These are phyloP conservation scores for Melanerpes formicivorus DNA, from an alignment of 2,113 vertebrate species.

Conservation along the genomic window DNA sequence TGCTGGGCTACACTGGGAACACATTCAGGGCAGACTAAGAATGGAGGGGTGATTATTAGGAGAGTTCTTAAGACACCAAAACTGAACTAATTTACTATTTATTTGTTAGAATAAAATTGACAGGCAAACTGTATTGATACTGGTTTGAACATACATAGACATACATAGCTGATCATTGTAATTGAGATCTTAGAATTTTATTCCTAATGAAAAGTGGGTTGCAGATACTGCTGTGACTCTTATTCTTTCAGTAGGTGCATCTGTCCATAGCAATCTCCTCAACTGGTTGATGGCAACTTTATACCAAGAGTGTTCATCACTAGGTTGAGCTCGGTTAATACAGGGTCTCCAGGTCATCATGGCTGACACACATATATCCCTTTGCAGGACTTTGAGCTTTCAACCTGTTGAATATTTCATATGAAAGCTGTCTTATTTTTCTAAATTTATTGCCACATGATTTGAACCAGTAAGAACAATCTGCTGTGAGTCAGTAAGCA, in stretches of 20 bases:
- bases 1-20: background rate
- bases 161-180: background rate
- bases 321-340: background rate
- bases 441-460: background rate
- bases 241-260: background rate
- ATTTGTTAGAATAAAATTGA: background rate
- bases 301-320: background rate
- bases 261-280: background rate
- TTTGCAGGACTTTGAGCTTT: background rate
- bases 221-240: background rate
- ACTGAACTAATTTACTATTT: background rate
- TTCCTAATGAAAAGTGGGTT: background rate
- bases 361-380: background rate
- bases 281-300: background rate
- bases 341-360: background rate
- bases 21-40: background rate
- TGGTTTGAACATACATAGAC: background rate
- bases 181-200: background rate
- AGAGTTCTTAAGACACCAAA: background rate
- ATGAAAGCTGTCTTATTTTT: slow-evolving; percentile 7
- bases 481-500: slow-evolving; percentile 17
- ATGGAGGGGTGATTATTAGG: background rate
- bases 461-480: slow-evolving; percentile 12
- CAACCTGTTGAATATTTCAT: background rate
- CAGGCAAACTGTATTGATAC: background rate